Evolutionary conservation across 2,797 vertebrate species (phyloP).

Genomic region (Urosaurus nigricauda): DNA sequence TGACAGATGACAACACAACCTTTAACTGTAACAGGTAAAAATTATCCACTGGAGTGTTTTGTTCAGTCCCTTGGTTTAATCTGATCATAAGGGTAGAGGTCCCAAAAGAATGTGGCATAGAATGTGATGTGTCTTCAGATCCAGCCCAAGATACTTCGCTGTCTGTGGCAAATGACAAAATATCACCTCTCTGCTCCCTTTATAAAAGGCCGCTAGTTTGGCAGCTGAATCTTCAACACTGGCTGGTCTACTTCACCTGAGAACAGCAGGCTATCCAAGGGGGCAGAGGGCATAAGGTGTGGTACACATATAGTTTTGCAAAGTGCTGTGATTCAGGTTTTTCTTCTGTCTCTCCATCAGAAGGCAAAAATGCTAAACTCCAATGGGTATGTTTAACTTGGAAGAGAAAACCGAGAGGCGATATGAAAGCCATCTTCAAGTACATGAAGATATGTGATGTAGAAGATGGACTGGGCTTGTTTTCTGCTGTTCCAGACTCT

Average conservation of each 20-base stretch:
- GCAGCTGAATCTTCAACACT: background rate
- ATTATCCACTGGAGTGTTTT: background rate
- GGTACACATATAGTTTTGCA: background rate
- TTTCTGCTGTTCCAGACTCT: too few species aligned
- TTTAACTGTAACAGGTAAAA: background rate
- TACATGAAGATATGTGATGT: too few species aligned
- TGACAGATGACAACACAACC: background rate
- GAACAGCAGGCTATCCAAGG: background rate
- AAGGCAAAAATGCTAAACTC: background rate
- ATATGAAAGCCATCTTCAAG: too few species aligned
- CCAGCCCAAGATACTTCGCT: background rate
- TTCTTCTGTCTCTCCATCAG: background rate
- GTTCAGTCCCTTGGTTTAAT: background rate
- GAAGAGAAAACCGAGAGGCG: too few species aligned
- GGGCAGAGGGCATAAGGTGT: background rate
- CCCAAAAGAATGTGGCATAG: background rate
- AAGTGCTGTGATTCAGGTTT: background rate
- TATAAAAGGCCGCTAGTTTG: background rate
- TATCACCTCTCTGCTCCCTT: background rate
- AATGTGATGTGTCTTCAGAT: background rate
- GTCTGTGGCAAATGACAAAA: background rate
- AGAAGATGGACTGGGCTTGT: too few species aligned
- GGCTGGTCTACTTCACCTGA: background rate
- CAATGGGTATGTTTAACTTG: too few species aligned
- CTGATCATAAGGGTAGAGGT: background rate